These are phyloP conservation scores for Adineta ricciae DNA, from an alignment of 2,888 invertebrate genomes.

Conservation along the genomic window DNA sequence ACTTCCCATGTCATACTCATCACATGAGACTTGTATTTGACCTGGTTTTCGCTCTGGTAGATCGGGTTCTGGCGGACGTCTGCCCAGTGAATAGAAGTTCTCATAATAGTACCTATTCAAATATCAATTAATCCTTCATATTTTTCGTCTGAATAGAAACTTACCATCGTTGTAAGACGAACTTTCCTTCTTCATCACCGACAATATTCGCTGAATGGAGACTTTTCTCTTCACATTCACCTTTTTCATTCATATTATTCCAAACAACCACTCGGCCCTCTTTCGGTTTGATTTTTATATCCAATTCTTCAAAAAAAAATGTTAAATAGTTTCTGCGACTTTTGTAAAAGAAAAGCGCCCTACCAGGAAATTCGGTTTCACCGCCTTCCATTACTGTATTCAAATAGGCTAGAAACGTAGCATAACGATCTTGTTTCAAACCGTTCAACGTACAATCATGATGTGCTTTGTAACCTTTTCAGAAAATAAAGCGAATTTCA, in stretches of 20 bases:
- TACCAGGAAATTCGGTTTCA: slow-evolving; percentile 41
- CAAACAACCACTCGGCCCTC: slow-evolving; percentile 44
- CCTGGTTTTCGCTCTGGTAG: slow-evolving; percentile 39
- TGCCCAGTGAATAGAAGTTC: slow-evolving; percentile 45
- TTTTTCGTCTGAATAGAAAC: slow-evolving; percentile 7
- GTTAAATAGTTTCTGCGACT: not conserved
- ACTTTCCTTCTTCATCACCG: slow-evolving; percentile 39
- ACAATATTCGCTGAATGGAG: slow-evolving; percentile 43
- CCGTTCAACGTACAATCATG: slow-evolving; percentile 42
- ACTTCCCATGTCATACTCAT: slow-evolving; percentile 43
- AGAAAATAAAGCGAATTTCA: not conserved
- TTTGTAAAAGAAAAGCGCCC: not conserved
- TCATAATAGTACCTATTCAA: slow-evolving; percentile 43
- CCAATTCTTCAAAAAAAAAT: slow-evolving; percentile 39
- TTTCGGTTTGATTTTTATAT: slow-evolving; percentile 43
- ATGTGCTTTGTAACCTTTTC: slow-evolving; percentile 44
- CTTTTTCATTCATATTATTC: slow-evolving; percentile 43
- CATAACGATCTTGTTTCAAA: slow-evolving; percentile 41
- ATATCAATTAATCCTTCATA: not conserved
- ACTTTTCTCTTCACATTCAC: slow-evolving; percentile 42
- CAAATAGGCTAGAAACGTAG: slow-evolving; percentile 39
- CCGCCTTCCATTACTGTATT: slow-evolving; percentile 38
- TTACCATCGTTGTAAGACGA: slow-evolving; percentile 44
- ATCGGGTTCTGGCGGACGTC: slow-evolving; percentile 41
- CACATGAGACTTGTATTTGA: slow-evolving; percentile 42